Conservation (phyloP, 2,113 vertebrate genomes). For the Nansenia antarctica region DNA sequence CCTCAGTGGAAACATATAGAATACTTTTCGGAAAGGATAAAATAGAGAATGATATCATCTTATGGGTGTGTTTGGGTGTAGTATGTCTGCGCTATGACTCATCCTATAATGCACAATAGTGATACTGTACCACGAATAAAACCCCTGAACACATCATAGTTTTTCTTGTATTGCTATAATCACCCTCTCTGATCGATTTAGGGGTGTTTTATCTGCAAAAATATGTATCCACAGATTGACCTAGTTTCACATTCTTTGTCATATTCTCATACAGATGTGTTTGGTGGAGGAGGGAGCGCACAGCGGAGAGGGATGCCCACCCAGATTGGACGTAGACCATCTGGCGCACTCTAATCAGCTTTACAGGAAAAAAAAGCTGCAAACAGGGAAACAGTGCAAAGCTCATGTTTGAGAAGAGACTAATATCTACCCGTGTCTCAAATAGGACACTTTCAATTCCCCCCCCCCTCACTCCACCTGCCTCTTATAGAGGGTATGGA, state of each 20-base stretch:
- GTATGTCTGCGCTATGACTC: background rate
- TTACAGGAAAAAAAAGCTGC: constrained; percentile 46
- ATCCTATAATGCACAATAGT: background rate
- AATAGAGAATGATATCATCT: constrained; percentile 17
- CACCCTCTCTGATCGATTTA: too few relatives aligned
- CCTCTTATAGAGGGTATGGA: too few relatives aligned
- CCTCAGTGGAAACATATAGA: constrained; percentile 34
- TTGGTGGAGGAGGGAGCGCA: constrained; percentile 17
- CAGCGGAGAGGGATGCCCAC: background rate
- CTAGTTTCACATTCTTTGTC: constrained; percentile 34
- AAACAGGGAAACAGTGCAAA: constrained; percentile 35
- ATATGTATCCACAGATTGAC: too few relatives aligned
- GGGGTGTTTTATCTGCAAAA: too few relatives aligned
- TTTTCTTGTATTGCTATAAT: too few relatives aligned
- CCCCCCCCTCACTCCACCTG: too few relatives aligned
- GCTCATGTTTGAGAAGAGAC: constrained; percentile 35
- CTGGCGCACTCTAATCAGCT: constrained; percentile 71
- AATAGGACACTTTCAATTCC: too few relatives aligned
- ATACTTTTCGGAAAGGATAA: background rate
- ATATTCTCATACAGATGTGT: constrained; percentile 58
- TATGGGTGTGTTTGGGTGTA: background rate
- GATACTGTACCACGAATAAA: too few relatives aligned
- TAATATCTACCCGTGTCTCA: too few relatives aligned
- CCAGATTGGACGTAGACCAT: constrained; percentile 52
- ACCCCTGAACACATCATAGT: too few relatives aligned